These are phyloP conservation scores for Drymodes brunneopygia DNA, from an alignment of 2,113 vertebrate species.

Conservation along the genomic window DNA sequence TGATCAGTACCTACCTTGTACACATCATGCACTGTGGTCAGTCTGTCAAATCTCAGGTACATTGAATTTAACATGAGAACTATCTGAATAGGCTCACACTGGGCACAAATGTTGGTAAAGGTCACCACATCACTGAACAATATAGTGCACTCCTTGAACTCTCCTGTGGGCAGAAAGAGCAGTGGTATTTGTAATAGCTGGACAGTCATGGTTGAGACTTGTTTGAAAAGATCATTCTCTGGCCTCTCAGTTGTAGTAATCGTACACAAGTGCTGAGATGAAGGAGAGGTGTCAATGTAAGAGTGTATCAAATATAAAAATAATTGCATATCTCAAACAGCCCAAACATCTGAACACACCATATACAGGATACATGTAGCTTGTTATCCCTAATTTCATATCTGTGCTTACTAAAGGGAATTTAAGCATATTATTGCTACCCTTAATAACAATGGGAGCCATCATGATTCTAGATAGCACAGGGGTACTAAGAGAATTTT, in stretches of 20 bases:
- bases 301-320: background rate
- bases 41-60: conserved; percentile 76
- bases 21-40: conserved; percentile 78
- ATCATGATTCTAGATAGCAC: background rate
- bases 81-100: conserved; percentile 80
- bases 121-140: conserved; percentile 80
- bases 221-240: background rate
- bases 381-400: background rate
- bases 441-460: background rate
- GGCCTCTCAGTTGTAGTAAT: background rate
- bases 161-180: conserved; percentile 58
- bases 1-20: conserved; percentile 70
- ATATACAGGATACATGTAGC: background rate
- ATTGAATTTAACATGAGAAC: conserved; percentile 80
- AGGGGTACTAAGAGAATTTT: background rate
- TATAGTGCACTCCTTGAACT: conserved; percentile 80
- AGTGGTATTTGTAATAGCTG: background rate
- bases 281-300: background rate
- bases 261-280: accelerated
- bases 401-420: background rate
- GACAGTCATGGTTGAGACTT: background rate
- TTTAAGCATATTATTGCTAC: background rate
- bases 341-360: background rate
- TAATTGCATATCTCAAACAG: background rate
- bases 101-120: conserved; percentile 78